Percentiles rank a stretch among this genome's conserved stretches.
phyloP scores from a whole-genome alignment of 2,888 invertebrate genomes.

The Lottia scabra region DNA sequence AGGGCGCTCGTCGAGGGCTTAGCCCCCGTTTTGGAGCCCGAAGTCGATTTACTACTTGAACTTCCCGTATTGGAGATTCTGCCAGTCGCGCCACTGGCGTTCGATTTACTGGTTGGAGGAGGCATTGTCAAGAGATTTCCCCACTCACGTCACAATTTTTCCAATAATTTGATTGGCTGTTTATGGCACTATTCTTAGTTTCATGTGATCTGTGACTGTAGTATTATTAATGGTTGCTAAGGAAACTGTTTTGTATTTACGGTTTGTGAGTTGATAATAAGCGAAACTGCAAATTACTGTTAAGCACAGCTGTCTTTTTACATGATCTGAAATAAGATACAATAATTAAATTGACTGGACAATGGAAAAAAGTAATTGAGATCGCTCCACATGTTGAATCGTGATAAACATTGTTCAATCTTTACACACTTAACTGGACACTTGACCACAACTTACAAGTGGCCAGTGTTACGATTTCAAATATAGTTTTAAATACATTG shows the following conservation, averaged over 20 bases:
- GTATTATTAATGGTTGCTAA: neutral
- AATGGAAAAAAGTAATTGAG: too few relatives aligned
- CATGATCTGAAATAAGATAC: too few relatives aligned
- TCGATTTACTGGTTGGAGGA: constrained; percentile 22
- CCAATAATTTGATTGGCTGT: constrained; percentile 15
- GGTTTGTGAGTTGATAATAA: too few relatives aligned
- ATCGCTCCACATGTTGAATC: too few relatives aligned
- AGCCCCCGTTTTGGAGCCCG: constrained; percentile 8
- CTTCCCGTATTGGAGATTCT: neutral
- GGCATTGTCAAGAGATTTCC: constrained; percentile 26
- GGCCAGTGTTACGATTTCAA: too few relatives aligned
- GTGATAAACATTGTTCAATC: too few relatives aligned
- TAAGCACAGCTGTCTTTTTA: too few relatives aligned
- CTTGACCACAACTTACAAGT: too few relatives aligned
- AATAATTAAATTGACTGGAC: too few relatives aligned
- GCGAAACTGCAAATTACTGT: too few relatives aligned
- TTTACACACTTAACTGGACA: too few relatives aligned
- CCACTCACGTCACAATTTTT: constrained; percentile 18
- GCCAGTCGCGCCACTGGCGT: constrained; percentile 9
- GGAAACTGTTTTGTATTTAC: neutral
- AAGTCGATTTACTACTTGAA: constrained; percentile 1
- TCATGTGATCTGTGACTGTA: neutral
- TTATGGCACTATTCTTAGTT: neutral
- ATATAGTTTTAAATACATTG: too few relatives aligned
- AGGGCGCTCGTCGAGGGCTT: neutral